Evolutionary conservation across 2,888 invertebrate genomes (phyloP).

Genomic region (Orthonevra nobilis): DNA sequence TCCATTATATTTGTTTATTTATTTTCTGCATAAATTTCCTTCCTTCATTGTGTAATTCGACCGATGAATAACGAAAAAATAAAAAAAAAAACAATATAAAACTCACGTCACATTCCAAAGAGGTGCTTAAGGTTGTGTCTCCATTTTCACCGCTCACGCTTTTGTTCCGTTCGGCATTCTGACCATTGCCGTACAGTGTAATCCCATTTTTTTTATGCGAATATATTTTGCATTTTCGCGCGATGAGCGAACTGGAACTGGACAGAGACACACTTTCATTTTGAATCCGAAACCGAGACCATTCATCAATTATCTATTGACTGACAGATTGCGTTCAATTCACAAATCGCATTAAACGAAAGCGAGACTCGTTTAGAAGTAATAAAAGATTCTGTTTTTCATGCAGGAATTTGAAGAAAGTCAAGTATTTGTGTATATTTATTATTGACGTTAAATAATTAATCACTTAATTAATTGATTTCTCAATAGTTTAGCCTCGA

Average conservation of each 20-base stretch:
- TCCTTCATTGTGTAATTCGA: constrained; percentile 7
- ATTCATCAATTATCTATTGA: constrained; percentile 28
- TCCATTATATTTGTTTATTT: constrained; percentile 8
- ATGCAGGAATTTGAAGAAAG: constrained; percentile 10
- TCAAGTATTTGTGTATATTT: constrained; percentile 9
- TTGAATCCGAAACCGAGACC: too few species aligned
- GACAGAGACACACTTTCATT: constrained; percentile 28
- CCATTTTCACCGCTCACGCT: background rate
- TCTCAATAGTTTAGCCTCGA: constrained; percentile 1
- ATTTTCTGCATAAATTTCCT: constrained; percentile 1
- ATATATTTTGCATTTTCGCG: constrained; percentile 3
- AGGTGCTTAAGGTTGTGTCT: too few species aligned
- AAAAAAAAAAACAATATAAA: background rate
- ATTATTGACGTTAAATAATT: constrained; percentile 34
- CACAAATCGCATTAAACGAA: constrained; percentile 42
- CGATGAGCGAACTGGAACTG: background rate
- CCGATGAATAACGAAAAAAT: too few species aligned
- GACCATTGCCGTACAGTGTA: constrained; percentile 13
- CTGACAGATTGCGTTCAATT: constrained; percentile 29
- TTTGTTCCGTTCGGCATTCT: constrained; percentile 3
- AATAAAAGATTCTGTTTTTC: constrained; percentile 2
- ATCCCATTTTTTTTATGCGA: constrained; percentile 23
- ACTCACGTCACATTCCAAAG: constrained; percentile 11
- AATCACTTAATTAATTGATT: constrained; percentile 35
- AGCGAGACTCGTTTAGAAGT: constrained; percentile 10